Conservation (phyloP, 2,797 vertebrate species). For the Brotula barbata region DNA sequence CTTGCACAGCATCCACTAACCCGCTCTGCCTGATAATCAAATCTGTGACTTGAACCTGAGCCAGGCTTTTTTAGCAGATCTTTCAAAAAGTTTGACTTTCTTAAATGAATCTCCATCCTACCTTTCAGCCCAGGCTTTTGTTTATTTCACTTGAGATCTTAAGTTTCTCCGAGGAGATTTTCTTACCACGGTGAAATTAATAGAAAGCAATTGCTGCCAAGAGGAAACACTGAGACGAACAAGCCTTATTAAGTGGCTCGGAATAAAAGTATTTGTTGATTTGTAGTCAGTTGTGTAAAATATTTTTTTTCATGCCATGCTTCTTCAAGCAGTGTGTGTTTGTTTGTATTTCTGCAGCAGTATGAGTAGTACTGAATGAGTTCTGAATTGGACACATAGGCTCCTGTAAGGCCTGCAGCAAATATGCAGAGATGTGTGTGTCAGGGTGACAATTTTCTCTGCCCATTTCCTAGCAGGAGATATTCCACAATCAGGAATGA, state of each 20-base stretch:
- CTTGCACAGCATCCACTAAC: too few relatives aligned
- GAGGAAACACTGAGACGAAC: neutral
- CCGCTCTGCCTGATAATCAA: too few relatives aligned
- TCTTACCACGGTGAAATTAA: neutral
- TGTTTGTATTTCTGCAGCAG: neutral
- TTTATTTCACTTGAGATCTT: neutral
- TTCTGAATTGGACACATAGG: neutral
- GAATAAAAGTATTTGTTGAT: neutral
- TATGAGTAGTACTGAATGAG: constrained; percentile 2
- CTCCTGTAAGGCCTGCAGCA: constrained; percentile 36
- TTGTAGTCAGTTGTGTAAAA: constrained; percentile 3
- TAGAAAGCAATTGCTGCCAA: neutral
- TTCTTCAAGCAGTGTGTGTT: neutral
- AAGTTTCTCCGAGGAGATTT: neutral
- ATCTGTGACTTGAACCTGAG: too few relatives aligned
- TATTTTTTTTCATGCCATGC: neutral
- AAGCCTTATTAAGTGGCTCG: neutral
- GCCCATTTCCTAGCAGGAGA: constrained; percentile 43
- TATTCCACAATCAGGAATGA: constrained; percentile 36
- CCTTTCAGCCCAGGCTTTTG: too few relatives aligned
- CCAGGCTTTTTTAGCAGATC: too few relatives aligned
- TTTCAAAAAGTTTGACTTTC: too few relatives aligned
- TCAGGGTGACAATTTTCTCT: constrained; percentile 19
- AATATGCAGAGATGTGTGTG: constrained; percentile 35
- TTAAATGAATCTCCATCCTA: too few relatives aligned